A percentile compares a stretch with the other conserved stretches of the same genome.
phyloP scores from a whole-genome alignment of 1,140 invertebrate species.

The Tetranychus urticae region DNA sequence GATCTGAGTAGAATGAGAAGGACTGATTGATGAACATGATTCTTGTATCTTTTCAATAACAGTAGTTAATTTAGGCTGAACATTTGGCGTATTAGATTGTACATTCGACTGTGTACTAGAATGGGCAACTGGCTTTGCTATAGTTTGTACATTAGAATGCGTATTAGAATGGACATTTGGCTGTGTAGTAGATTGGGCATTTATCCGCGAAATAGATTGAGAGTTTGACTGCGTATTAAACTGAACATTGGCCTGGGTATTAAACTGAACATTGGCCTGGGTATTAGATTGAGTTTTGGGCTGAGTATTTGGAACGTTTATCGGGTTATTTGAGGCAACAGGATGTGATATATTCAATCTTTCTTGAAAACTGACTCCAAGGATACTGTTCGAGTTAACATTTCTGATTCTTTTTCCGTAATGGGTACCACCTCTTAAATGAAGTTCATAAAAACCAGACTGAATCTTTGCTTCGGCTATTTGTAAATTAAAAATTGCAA shows the following conservation, averaged over 20 bases:
- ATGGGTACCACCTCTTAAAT: neutral
- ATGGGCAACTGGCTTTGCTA: too few species aligned
- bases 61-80: too few species aligned
- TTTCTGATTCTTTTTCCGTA: neutral
- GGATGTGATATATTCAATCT: neutral
- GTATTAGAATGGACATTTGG: neutral
- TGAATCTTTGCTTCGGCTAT: neutral
- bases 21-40: too few species aligned
- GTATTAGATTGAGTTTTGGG: neutral
- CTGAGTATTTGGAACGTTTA: too few species aligned
- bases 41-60: too few species aligned
- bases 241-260: neutral
- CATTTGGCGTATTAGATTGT: neutral
- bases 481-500: neutral
- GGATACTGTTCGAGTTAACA: neutral
- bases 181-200: neutral
- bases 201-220: neutral
- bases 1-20: too few species aligned
- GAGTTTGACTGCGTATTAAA: neutral
- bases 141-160: neutral
- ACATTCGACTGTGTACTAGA: too few species aligned
- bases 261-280: neutral
- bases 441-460: neutral
- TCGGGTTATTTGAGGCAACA: neutral
- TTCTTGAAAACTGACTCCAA: neutral